Base-by-base conservation (phyloP, 2,797 vertebrate genomes). In the Sylvia borin region DNA sequence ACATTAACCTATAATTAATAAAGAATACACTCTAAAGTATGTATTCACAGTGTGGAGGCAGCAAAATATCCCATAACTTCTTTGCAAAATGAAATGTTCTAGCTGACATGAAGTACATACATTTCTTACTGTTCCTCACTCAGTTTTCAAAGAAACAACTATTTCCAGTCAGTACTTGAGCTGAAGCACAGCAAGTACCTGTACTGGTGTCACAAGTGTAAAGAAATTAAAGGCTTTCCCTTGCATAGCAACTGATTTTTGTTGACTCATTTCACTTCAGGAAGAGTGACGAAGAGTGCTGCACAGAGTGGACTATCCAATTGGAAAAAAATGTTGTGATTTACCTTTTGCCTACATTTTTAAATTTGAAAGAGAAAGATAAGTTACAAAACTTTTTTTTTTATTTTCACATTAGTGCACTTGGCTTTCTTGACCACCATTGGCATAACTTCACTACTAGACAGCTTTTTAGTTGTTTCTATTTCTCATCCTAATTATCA, bases 351-450 rank as follows among this genome's bases (percentile, higher is more conserved):
- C 48, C 71, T 51, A 84, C 54, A 50, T 92, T 94, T 92, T 92
- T 48, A 78, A 81, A 77, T 89, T 9, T 91, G 95, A 97, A 97
- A 97, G 84, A 90, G 86, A 96, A 96, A 83, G 64, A 42, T 62
- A 55, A 68, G 62, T 87, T 72, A 51, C 22, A 91, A 84, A 93
- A 29, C 31, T 11, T 66, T 66, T 31, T 82, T 96, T 96, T 42
- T 42, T 64, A 45, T 96, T 98, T 97, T 95, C 87, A 66, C 82
- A 97, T 97, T 91, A 42, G n/a, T 51, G 62, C 74, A 38, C 61
- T 92, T 89, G 57, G 13, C 16, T 84, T 91, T 79, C 25, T 74
- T 29, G 26, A n/a, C 31, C 50, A 34, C 31, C 21, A 62, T 45
- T 8, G 9, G 51, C 48, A 3, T 62, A 51, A 42, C 51, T 83